A percentile compares a stretch with the other conserved stretches of the same genome.
Evolutionary conservation across 2,113 vertebrate species (phyloP).

Genomic region (Spea bombifrons): DNA sequence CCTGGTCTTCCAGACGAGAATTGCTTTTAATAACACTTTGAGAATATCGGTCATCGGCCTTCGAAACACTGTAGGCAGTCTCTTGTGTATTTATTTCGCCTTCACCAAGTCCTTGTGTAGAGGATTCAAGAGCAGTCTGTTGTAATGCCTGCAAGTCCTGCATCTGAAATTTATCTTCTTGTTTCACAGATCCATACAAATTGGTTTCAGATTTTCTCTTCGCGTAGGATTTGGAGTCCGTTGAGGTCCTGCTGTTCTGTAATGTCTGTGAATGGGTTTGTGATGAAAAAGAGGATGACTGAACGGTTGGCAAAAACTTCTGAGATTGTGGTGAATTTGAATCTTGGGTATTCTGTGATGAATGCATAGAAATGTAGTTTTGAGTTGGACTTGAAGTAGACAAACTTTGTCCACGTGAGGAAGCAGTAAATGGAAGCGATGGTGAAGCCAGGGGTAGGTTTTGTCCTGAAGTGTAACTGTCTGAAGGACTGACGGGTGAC

Average conservation of each 20-base stretch:
- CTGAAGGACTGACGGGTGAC: slow-evolving; percentile 79
- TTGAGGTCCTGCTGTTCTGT: slow-evolving; percentile 76
- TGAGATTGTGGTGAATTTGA: slow-evolving; percentile 76
- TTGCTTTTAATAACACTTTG: slow-evolving; percentile 94
- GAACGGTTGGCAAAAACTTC: slow-evolving; percentile 79
- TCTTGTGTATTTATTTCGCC: slow-evolving; percentile 73
- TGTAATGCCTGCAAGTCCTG: slow-evolving; percentile 84
- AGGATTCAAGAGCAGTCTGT: slow-evolving; percentile 75
- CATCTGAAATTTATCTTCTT: slow-evolving; percentile 78
- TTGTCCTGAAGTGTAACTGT: slow-evolving; percentile 83
- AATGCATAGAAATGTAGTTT: slow-evolving; percentile 80
- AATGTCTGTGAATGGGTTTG: slow-evolving; percentile 76
- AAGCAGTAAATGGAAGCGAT: slow-evolving; percentile 77
- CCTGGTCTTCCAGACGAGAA: slow-evolving; percentile 83
- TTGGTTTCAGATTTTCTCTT: slow-evolving; percentile 83
- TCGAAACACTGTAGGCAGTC: slow-evolving; percentile 81
- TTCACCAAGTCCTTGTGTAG: slow-evolving; percentile 65
- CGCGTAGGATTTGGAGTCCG: slow-evolving; percentile 76
- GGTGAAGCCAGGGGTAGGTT: slow-evolving; percentile 75
- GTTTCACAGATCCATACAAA: slow-evolving; percentile 71
- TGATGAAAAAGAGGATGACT: slow-evolving; percentile 76
- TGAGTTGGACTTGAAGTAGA: slow-evolving; percentile 75
- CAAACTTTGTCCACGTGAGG: slow-evolving; percentile 74
- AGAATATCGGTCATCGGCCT: slow-evolving; percentile 85
- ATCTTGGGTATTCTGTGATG: slow-evolving; percentile 73